Percentiles rank a stretch among this genome's conserved stretches.
phyloP scores from a whole-genome alignment of 2,797 vertebrate species.

The Denticeps clupeoides region DNA sequence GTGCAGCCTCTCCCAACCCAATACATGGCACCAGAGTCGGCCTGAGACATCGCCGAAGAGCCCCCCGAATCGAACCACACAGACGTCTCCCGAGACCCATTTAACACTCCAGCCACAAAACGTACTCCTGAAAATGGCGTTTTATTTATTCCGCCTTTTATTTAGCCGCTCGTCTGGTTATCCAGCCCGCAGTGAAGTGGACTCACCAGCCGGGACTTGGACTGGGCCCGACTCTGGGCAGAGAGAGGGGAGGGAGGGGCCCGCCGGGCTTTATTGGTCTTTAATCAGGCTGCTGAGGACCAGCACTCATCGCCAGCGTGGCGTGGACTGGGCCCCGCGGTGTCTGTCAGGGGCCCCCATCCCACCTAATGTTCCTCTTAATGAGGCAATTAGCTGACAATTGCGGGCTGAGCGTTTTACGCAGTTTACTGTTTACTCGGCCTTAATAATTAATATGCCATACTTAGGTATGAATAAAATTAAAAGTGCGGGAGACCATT shows the following conservation, averaged over 20 bases:
- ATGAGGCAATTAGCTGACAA: conserved; percentile 74
- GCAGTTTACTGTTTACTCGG: conserved; percentile 70
- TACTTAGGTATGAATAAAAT: conserved; percentile 76
- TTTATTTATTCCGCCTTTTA: conserved; percentile 17
- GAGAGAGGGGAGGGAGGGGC: conserved; percentile 23
- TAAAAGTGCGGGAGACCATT: conserved; percentile 69
- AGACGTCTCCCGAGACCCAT: conserved; percentile 46
- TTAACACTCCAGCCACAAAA: conserved; percentile 41
- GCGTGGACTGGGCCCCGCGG: conserved; percentile 59
- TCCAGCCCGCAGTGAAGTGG: conserved; percentile 16
- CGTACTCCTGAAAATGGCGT: conserved; percentile 19
- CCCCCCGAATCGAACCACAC: too few species aligned
- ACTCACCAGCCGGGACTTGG: conserved; percentile 33
- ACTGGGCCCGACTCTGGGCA: conserved; percentile 41
- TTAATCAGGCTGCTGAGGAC: conserved; percentile 67
- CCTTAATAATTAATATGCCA: conserved; percentile 76
- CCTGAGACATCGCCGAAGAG: too few species aligned
- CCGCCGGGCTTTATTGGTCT: conserved; percentile 57
- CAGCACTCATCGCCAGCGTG: conserved; percentile 60
- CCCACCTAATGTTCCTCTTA: conserved; percentile 69
- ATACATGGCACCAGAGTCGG: too few species aligned
- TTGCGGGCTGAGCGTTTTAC: conserved; percentile 67
- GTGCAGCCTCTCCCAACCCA: conserved; percentile 44
- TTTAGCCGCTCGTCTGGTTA: too few species aligned
- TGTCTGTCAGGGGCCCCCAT: conserved; percentile 59